Percentiles rank a stretch among this genome's conserved stretches.
phyloP scores from a whole-genome alignment of 2,888 invertebrate species.

The Synanthedon andrenaeformis region DNA sequence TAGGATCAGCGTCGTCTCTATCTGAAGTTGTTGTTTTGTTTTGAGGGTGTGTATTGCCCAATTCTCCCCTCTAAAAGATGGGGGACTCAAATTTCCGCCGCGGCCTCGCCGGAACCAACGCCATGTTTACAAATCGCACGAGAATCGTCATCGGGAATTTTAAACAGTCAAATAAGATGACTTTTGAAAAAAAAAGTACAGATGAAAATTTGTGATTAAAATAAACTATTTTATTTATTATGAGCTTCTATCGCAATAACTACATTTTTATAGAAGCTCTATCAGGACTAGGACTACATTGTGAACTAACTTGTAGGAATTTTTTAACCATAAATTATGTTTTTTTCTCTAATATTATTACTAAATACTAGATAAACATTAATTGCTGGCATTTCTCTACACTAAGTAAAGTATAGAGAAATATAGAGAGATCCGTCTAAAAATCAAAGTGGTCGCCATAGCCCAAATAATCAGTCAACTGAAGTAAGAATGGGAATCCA shows the following conservation, averaged over 20 bases:
- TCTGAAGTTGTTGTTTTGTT: conserved; percentile 2
- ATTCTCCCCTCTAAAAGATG: conserved; percentile 3
- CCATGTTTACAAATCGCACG: conserved; percentile 68
- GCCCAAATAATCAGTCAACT: too few species aligned
- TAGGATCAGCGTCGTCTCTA: not conserved
- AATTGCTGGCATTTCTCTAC: too few species aligned
- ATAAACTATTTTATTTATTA: not conserved
- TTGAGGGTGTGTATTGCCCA: not conserved
- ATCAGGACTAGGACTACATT: too few species aligned
- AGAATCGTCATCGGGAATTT: conserved; percentile 58
- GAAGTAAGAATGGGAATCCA: too few species aligned
- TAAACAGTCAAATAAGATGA: conserved; percentile 42
- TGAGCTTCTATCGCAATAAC: not conserved
- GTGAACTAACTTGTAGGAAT: too few species aligned
- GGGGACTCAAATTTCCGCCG: conserved; percentile 62
- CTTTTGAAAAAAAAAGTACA: conserved; percentile 22
- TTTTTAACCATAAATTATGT: too few species aligned
- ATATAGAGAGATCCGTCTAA: too few species aligned
- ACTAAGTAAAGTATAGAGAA: too few species aligned
- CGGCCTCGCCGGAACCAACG: conserved; percentile 58
- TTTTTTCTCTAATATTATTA: too few species aligned
- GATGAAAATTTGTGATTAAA: not conserved
- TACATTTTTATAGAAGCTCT: too few species aligned
- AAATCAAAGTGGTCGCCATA: too few species aligned
- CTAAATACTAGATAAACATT: too few species aligned